Percentiles rank a stretch among this genome's conserved stretches.
phyloP scores from a whole-genome alignment of 2,888 invertebrate species.

The Phengaris alcon region DNA sequence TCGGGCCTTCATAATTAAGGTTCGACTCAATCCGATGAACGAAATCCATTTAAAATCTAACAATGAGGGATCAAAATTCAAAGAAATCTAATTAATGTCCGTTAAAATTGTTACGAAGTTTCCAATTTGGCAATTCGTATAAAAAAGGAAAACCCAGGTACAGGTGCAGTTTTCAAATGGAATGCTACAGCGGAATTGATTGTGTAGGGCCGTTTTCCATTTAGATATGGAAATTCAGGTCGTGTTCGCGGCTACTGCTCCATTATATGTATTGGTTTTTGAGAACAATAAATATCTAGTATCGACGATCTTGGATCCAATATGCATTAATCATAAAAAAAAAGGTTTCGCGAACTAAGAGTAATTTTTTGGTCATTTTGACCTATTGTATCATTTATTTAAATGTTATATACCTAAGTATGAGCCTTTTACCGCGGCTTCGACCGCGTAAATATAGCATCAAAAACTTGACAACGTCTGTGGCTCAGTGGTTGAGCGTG shows the following conservation, averaged over 20 bases:
- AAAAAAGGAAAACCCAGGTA: conserved; percentile 52
- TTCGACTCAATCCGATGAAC: not conserved
- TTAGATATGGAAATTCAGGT: conserved; percentile 74
- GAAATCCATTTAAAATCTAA: not conserved
- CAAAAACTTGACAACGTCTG: too few species aligned
- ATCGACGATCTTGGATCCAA: not conserved
- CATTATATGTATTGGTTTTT: conserved; percentile 39
- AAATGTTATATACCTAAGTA: not conserved
- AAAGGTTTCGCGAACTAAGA: not conserved
- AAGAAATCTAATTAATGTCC: conserved; percentile 17
- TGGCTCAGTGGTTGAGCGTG: too few species aligned
- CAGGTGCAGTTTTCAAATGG: conserved; percentile 75
- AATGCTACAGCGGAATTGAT: conserved; percentile 72
- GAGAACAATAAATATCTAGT: conserved; percentile 33
- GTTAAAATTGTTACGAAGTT: conserved; percentile 34
- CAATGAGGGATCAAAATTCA: conserved; percentile 6
- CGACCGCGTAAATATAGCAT: too few species aligned
- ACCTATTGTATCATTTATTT: not conserved
- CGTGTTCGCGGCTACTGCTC: conserved; percentile 60
- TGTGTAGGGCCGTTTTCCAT: conserved; percentile 73
- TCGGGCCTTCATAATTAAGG: not conserved
- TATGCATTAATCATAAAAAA: conserved; percentile 9
- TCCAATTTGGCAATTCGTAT: not conserved
- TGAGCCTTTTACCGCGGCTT: not conserved
- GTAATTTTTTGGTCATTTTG: not conserved